Evolutionary conservation across 1,140 invertebrate genomes (phyloP).

Genomic region (Theocolax elegans): DNA sequence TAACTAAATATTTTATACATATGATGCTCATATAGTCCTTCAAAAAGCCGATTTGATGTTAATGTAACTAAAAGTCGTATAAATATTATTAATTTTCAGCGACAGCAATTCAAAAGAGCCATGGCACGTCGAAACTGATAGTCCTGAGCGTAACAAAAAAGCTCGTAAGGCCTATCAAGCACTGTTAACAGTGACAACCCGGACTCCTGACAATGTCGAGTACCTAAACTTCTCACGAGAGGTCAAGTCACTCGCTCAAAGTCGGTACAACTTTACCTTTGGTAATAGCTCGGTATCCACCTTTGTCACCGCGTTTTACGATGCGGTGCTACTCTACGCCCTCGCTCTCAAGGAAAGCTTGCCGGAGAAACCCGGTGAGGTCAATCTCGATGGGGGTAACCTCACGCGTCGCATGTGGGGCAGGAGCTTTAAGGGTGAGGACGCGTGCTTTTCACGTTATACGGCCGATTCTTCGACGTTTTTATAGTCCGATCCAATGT

Average conservation of each 20-base stretch:
- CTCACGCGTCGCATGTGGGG: conserved; percentile 92
- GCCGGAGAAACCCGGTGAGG: conserved; percentile 71
- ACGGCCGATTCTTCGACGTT: conserved; percentile 4
- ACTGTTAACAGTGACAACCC: conserved; percentile 88
- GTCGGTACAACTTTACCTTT: conserved; percentile 84
- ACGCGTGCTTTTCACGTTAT: not conserved
- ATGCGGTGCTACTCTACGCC: conserved; percentile 92
- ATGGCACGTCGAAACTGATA: conserved; percentile 86
- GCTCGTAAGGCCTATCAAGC: conserved; percentile 90
- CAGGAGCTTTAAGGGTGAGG: conserved; percentile 82
- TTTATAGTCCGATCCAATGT: too few species aligned
- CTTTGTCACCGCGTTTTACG: conserved; percentile 95
- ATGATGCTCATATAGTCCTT: too few species aligned
- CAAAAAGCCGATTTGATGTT: too few species aligned
- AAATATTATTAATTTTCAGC: conserved; percentile 45
- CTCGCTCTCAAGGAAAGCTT: conserved; percentile 89
- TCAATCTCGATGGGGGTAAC: conserved; percentile 68
- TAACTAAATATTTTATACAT: too few species aligned
- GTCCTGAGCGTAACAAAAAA: conserved; percentile 81
- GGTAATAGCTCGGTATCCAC: conserved; percentile 79
- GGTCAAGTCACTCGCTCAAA: conserved; percentile 83
- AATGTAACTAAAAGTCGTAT: too few species aligned
- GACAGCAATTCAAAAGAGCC: conserved; percentile 71
- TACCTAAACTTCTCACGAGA: conserved; percentile 82
- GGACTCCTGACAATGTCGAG: conserved; percentile 83